Conservation (phyloP, 2,113 vertebrate species). For the Ochotona princeps region DNA sequence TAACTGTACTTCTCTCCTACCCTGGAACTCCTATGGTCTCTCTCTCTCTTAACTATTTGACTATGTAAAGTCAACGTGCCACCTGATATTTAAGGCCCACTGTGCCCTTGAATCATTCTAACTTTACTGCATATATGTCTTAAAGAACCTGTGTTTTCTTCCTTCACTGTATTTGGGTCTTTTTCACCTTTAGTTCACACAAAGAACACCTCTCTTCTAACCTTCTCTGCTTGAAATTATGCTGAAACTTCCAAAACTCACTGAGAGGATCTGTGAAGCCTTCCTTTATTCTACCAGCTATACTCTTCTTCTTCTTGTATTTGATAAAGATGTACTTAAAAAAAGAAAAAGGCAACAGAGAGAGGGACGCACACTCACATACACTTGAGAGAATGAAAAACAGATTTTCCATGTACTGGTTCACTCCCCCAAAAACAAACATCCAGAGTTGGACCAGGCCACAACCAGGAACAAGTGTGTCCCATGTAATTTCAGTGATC, state of each 20-base stretch:
- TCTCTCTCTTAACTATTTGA: constrained; percentile 1
- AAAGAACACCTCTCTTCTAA: background rate
- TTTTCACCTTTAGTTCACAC: background rate
- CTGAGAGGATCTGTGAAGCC: background rate
- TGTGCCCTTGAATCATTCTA: constrained; percentile 4
- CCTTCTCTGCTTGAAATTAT: constrained; percentile 15
- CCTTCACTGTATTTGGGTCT: background rate
- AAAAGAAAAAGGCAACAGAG: no score
- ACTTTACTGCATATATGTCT: constrained; percentile 30
- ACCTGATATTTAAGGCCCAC: background rate
- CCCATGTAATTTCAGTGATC: no score
- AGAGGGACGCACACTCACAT: no score
- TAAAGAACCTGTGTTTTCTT: constrained; percentile 13
- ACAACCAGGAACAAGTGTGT: no score
- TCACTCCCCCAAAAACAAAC: no score
- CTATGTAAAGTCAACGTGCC: constrained; percentile 28
- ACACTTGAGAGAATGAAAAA: no score
- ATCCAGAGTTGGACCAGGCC: no score
- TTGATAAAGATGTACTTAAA: background rate
- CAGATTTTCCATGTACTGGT: no score
- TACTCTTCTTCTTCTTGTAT: background rate
- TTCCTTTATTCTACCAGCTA: background rate
- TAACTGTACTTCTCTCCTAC: constrained; percentile 13
- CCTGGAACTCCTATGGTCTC: background rate
- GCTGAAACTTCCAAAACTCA: constrained; percentile 45